Conservation (phyloP, 2,888 invertebrate species). For the Acheta domesticus region DNA sequence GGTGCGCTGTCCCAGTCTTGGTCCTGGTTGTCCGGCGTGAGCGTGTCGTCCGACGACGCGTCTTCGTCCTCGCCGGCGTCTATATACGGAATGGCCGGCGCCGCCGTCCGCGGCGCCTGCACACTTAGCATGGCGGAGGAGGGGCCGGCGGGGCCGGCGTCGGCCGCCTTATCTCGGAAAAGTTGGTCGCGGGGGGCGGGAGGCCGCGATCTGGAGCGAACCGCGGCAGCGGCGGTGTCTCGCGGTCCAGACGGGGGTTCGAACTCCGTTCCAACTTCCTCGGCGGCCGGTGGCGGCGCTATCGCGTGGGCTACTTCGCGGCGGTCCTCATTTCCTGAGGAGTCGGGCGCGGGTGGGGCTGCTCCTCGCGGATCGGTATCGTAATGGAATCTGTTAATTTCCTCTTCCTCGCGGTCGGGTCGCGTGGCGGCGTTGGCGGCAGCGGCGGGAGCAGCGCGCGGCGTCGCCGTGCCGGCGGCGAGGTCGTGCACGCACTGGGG, state of each 20-base stretch:
- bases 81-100: background rate
- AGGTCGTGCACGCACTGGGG: background rate
- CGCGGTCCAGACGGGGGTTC: background rate
- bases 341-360: too few relatives aligned
- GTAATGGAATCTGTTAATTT: conserved; percentile 10
- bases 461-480: background rate
- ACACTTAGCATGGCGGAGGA: background rate
- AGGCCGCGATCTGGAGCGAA: too few relatives aligned
- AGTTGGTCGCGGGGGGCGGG: too few relatives aligned
- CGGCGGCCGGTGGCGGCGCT: background rate
- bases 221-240: too few relatives aligned
- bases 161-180: too few relatives aligned
- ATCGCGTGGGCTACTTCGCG: background rate
- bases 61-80: conserved; percentile 36
- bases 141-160: too few relatives aligned
- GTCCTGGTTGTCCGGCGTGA: conserved; percentile 29
- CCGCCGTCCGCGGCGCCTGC: background rate
- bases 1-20: conserved; percentile 32
- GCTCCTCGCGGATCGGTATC: background rate
- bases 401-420: background rate
- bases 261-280: background rate
- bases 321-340: background rate
- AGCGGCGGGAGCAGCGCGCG: background rate
- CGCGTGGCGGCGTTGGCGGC: background rate
- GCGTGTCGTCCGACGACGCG: conserved; percentile 33